phyloP scores from a whole-genome alignment of 1,140 invertebrate species.

The Rhyacophila brunnea region DNA sequence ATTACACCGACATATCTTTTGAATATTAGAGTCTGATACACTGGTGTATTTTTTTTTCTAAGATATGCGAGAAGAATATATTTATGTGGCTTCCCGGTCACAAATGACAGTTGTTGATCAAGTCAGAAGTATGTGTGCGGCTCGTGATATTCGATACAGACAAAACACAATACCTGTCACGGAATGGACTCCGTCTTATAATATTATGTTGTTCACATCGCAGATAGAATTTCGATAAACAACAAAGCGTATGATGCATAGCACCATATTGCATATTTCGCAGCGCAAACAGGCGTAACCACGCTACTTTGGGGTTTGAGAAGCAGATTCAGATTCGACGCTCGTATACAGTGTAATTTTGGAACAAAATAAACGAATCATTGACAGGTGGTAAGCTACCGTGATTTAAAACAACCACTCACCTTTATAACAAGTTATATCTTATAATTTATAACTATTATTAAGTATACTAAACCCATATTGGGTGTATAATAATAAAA shows the following conservation, averaged over 20 bases:
- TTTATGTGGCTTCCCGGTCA: slow-evolving; percentile 29
- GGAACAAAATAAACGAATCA: no score
- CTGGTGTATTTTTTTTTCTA: slow-evolving; percentile 10
- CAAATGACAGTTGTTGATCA: slow-evolving; percentile 34
- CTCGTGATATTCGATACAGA: slow-evolving; percentile 30
- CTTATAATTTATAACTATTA: no score
- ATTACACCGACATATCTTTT: no score
- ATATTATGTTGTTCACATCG: slow-evolving; percentile 15
- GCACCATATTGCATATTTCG: slow-evolving; percentile 13
- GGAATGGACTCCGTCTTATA: neutral
- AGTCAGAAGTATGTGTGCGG: slow-evolving; percentile 21
- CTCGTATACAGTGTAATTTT: no score
- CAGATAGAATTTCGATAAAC: slow-evolving; percentile 30
- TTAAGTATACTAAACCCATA: no score
- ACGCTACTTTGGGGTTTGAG: no score
- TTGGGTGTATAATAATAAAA: no score
- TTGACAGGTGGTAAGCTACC: no score
- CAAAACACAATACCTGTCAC: slow-evolving; percentile 20
- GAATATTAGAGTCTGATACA: neutral
- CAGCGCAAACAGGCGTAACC: neutral
- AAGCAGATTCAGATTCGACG: no score
- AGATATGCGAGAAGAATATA: slow-evolving; percentile 3
- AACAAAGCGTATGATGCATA: neutral
- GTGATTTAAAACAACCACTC: no score
- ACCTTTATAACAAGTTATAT: no score